Percentiles rank a stretch among this genome's conserved stretches.
Conservation (phyloP, 2,797 vertebrate species). For the Myiotriccus ornatus region DNA sequence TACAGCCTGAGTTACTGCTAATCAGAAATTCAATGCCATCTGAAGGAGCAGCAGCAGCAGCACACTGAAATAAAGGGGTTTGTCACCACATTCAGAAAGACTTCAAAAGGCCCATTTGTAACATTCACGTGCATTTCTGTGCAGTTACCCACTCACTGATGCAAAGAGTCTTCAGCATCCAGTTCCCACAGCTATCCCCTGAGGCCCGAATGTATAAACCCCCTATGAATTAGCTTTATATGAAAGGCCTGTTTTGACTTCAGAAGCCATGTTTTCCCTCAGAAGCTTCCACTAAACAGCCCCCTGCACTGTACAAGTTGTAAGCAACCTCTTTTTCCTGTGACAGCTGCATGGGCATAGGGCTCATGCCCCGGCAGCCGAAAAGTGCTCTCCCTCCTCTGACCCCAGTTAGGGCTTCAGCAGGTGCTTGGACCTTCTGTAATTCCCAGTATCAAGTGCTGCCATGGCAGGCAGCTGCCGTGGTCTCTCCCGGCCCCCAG, state of each 20-base stretch:
- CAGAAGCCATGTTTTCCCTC: not conserved
- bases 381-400: not conserved
- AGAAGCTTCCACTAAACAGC: not conserved
- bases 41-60: not conserved
- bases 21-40: not conserved
- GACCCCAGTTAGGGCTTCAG: not conserved
- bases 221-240: not conserved
- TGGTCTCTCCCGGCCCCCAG: not conserved
- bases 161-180: not conserved
- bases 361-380: not conserved
- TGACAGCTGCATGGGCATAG: rapidly evolving
- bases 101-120: not conserved
- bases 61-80: not conserved
- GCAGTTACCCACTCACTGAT: not conserved
- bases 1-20: not conserved
- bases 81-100: not conserved
- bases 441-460: not conserved
- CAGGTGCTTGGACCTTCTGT: not conserved
- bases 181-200: not conserved
- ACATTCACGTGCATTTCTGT: not conserved
- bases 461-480: not conserved
- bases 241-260: not conserved
- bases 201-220: not conserved
- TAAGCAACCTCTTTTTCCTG: not conserved
- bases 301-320: not conserved